Evolutionary conservation across 2,888 invertebrate genomes (phyloP).

Genomic region (Euproctis similis): DNA sequence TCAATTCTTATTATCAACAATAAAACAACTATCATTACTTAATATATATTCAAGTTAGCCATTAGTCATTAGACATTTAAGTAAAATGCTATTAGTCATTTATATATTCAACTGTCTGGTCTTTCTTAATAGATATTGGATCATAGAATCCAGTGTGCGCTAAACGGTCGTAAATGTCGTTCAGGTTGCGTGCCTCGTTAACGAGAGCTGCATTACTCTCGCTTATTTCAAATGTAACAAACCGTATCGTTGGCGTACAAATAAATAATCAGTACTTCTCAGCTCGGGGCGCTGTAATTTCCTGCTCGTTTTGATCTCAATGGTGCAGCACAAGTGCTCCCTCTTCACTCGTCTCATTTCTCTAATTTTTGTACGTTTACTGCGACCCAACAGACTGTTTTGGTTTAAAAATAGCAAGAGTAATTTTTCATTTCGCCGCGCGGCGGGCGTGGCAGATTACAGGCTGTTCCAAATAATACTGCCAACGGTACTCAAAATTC

Average conservation of each 20-base stretch:
- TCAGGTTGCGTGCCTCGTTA: constrained; percentile 48
- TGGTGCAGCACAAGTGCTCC: constrained; percentile 73
- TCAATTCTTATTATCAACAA: too few relatives aligned
- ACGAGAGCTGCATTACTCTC: constrained; percentile 56
- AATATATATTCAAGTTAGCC: too few relatives aligned
- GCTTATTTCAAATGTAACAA: constrained; percentile 68
- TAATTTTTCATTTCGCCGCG: constrained; percentile 74
- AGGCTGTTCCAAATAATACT: constrained; percentile 70
- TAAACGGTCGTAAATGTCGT: constrained; percentile 35
- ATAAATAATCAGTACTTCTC: constrained; percentile 55
- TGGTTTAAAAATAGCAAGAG: constrained; percentile 72
- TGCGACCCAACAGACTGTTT: constrained; percentile 63
- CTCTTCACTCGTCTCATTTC: constrained; percentile 71
- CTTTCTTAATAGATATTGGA: background rate
- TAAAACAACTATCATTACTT: too few relatives aligned
- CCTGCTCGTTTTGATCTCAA: constrained; percentile 74
- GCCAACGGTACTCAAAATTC: constrained; percentile 62
- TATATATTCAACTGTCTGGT: constrained; percentile 3
- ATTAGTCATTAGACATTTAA: too few relatives aligned
- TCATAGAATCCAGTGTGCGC: too few relatives aligned
- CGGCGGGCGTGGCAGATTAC: constrained; percentile 72
- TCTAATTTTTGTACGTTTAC: constrained; percentile 75
- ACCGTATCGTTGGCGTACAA: constrained; percentile 66
- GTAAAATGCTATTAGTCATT: too few relatives aligned
- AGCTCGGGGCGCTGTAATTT: constrained; percentile 66